Percentiles rank a stretch among this genome's conserved stretches.
These are phyloP conservation scores for Rutpela maculata DNA, from an alignment of 2,888 invertebrate genomes.

Conservation along the genomic window DNA sequence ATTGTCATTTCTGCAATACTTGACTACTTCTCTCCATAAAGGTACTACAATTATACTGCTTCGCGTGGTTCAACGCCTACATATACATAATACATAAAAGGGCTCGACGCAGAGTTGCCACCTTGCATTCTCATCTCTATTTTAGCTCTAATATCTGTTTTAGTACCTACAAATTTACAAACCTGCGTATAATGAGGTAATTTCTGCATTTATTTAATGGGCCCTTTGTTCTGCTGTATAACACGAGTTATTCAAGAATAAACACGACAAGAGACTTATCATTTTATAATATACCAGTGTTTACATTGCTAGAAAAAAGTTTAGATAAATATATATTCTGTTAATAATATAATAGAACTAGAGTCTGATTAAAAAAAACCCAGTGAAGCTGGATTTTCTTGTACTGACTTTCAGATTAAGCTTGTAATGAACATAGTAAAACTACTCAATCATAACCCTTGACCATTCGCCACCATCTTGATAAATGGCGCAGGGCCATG, in stretches of 20 bases:
- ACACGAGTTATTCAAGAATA: background rate
- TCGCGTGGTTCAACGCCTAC: slow-evolving; percentile 37
- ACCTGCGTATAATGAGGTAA: background rate
- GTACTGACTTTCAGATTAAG: too few relatives aligned
- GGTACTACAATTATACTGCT: slow-evolving; percentile 46
- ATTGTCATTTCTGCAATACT: slow-evolving; percentile 34
- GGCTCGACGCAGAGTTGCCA: slow-evolving; percentile 11
- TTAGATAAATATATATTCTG: too few relatives aligned
- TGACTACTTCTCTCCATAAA: slow-evolving; percentile 41
- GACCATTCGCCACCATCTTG: too few relatives aligned
- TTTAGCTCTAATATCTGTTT: background rate
- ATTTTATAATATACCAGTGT: too few relatives aligned
- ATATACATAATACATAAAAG: slow-evolving; percentile 34
- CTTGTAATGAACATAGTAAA: too few relatives aligned
- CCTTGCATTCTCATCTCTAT: slow-evolving; percentile 1
- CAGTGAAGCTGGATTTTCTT: too few relatives aligned
- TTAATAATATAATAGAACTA: too few relatives aligned
- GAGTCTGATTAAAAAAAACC: too few relatives aligned
- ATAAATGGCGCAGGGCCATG: too few relatives aligned
- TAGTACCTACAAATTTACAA: background rate
- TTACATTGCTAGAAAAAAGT: background rate
- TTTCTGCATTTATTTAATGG: slow-evolving; percentile 5
- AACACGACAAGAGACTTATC: background rate
- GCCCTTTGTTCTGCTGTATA: background rate
- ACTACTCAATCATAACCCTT: too few relatives aligned